phyloP scores from a whole-genome alignment of 2,888 invertebrate species.

The Pharmacophagus antenor region DNA sequence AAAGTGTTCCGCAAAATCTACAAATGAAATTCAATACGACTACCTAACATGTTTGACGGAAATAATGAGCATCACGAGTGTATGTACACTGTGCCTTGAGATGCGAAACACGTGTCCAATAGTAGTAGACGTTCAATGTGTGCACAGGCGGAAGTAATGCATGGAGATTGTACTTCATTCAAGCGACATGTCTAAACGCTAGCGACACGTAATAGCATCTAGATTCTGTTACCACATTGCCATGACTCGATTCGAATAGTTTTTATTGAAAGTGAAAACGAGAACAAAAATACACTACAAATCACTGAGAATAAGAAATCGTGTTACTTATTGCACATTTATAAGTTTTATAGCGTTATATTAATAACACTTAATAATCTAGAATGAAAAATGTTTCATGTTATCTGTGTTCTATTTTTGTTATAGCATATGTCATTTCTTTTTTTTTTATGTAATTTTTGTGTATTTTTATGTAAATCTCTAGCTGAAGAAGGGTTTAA shows the following conservation, averaged over 20 bases:
- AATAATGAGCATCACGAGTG: conserved; percentile 7
- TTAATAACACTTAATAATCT: too few relatives aligned
- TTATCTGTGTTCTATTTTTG: not conserved
- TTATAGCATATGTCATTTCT: too few relatives aligned
- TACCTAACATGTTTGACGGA: conserved; percentile 1
- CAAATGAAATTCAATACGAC: not conserved
- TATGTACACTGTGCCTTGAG: conserved; percentile 16
- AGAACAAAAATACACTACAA: not conserved
- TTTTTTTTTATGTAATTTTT: too few relatives aligned
- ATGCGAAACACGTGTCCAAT: conserved; percentile 29
- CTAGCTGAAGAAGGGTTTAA: too few relatives aligned
- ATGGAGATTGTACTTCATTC: conserved; percentile 26
- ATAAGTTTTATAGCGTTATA: not conserved
- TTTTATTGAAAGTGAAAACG: not conserved
- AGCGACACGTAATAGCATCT: not conserved
- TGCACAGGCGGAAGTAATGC: conserved; percentile 23
- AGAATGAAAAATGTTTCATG: not conserved
- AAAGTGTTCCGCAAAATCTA: not conserved
- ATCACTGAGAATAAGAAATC: not conserved
- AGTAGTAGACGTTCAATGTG: conserved; percentile 18
- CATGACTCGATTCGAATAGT: not conserved
- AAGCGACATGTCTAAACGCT: conserved; percentile 18
- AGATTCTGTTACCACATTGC: not conserved
- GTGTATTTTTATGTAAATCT: too few relatives aligned
- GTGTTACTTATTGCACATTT: not conserved